These are phyloP conservation scores for Parus major DNA, from an alignment of 2,113 vertebrate genomes.

Conservation along the genomic window DNA sequence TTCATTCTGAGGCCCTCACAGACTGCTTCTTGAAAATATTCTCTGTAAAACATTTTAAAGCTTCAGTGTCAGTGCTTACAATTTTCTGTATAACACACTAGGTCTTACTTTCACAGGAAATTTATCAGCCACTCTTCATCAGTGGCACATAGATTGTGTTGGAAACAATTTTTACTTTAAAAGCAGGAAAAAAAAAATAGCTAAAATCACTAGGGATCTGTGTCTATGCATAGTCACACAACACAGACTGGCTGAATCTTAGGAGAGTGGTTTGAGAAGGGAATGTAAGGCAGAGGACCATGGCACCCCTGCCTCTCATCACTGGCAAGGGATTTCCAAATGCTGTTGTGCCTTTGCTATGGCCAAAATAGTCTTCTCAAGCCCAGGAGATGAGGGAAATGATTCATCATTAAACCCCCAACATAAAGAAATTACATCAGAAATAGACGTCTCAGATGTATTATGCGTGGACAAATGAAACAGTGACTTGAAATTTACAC, in stretches of 20 bases:
- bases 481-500: constrained; percentile 23
- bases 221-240: neutral
- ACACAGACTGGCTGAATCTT: neutral
- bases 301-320: neutral
- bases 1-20: neutral
- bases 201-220: neutral
- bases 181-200: constrained; percentile 12
- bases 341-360: constrained; percentile 22
- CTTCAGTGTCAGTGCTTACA: neutral
- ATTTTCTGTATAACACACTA: neutral
- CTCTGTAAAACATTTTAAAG: constrained; percentile 11
- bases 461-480: constrained; percentile 56
- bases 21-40: neutral
- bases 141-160: constrained; percentile 28
- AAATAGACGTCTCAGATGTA: constrained; percentile 47
- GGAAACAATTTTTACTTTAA: constrained; percentile 29
- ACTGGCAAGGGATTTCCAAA: constrained; percentile 28
- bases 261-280: neutral
- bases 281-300: neutral
- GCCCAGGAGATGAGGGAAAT: neutral
- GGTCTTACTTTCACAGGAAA: neutral
- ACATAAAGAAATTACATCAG: constrained; percentile 47
- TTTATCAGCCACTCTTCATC: neutral
- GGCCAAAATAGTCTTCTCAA: neutral
- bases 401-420: constrained; percentile 31